Conservation (phyloP, 2,113 vertebrate genomes). For the Nettapus auritus region DNA sequence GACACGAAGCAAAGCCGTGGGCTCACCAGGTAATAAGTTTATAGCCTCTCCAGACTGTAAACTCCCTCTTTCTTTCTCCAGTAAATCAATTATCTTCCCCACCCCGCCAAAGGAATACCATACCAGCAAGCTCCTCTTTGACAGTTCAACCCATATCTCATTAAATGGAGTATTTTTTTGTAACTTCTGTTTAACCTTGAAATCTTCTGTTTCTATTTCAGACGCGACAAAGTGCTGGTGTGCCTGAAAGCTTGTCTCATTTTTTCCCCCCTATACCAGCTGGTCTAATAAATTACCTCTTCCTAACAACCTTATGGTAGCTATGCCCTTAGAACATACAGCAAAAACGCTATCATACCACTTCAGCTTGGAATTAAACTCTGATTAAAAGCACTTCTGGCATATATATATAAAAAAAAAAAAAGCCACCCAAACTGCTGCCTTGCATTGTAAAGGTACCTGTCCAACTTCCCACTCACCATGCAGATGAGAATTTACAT, state of each 20-base stretch:
- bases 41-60: not conserved
- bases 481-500: not conserved
- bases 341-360: not conserved
- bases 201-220: conserved; percentile 65
- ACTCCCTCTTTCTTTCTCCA: not conserved
- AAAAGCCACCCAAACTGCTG: not conserved
- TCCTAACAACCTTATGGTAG: conserved; percentile 33
- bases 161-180: conserved; percentile 3
- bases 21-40: not conserved
- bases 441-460: not conserved
- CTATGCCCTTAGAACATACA: conserved; percentile 18
- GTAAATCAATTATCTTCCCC: not conserved
- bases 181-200: conserved; percentile 65
- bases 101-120: not conserved
- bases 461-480: not conserved
- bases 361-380: not conserved
- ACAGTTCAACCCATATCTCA: not conserved
- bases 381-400: not conserved
- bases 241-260: conserved; percentile 57
- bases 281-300: conserved; percentile 70
- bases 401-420: not conserved
- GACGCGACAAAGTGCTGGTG: conserved; percentile 39
- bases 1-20: not conserved
- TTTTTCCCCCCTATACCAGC: conserved; percentile 59
- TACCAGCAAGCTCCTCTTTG: not conserved